These are phyloP conservation scores for Amphiprion ocellaris DNA, from an alignment of 2,113 vertebrate species.

Conservation along the genomic window DNA sequence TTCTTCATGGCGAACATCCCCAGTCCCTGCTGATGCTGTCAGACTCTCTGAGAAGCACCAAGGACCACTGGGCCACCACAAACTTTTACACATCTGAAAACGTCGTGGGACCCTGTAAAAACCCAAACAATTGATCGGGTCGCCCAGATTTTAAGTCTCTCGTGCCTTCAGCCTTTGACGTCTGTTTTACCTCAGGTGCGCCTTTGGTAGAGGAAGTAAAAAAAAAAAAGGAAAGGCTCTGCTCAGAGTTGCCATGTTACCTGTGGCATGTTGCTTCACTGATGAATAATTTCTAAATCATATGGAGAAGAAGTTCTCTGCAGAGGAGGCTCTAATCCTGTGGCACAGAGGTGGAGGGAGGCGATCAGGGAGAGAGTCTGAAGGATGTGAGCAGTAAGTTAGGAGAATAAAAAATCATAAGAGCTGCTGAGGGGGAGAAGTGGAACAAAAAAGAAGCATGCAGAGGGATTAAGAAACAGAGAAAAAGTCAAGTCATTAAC, in stretches of 20 bases:
- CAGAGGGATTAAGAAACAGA: conserved; percentile 21
- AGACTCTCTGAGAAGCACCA: conserved; percentile 14
- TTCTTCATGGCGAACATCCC: conserved; percentile 60
- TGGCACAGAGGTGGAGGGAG: conserved; percentile 3
- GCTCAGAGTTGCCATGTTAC: conserved; percentile 8
- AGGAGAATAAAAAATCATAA: not conserved
- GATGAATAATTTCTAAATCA: conserved; percentile 59
- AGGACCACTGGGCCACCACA: conserved; percentile 11
- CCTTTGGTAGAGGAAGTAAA: not conserved
- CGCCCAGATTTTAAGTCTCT: not conserved
- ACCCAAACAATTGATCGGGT: not conserved
- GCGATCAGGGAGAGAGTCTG: not conserved
- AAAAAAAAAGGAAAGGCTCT: not conserved
- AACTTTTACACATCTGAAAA: conserved; percentile 37
- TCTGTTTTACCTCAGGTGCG: not conserved
- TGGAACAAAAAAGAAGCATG: conserved; percentile 7
- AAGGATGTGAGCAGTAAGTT: not conserved
- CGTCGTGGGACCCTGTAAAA: conserved; percentile 25
- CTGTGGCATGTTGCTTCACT: conserved; percentile 33
- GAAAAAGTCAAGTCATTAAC: conserved; percentile 26
- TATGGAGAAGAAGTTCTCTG: conserved; percentile 30
- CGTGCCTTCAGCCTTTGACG: not conserved
- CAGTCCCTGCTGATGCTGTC: conserved; percentile 27
- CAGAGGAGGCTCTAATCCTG: conserved; percentile 35
- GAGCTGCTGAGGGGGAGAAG: not conserved